These are phyloP conservation scores for Murina feae DNA, from an alignment of 2,113 vertebrate genomes.

Conservation along the genomic window DNA sequence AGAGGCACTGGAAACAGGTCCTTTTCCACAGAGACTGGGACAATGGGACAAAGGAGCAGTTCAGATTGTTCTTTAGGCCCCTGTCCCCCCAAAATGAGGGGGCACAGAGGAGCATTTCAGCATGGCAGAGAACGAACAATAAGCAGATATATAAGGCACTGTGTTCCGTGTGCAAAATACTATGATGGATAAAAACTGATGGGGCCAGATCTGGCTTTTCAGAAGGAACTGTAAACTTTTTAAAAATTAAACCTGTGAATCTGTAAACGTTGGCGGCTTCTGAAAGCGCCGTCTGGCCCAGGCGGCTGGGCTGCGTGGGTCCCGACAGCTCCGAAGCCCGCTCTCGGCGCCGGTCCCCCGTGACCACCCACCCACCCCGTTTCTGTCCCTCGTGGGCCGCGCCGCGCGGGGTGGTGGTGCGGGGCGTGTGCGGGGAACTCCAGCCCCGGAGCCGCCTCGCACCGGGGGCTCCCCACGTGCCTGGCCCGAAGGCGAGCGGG, in stretches of 20 bases:
- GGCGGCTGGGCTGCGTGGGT: no score
- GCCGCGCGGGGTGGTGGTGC: not conserved
- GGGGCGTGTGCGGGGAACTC: not conserved
- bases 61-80: not conserved
- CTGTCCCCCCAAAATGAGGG: not conserved
- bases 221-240: not conserved
- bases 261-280: not conserved
- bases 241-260: not conserved
- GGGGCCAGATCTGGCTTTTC: not conserved
- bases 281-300: not conserved
- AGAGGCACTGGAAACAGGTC: not conserved
- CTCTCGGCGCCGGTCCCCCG: not conserved
- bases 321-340: not conserved
- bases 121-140: not conserved
- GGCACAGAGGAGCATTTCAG: not conserved
- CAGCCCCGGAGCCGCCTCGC: not conserved
- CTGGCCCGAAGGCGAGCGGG: not conserved
- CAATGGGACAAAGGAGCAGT: not conserved
- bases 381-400: not conserved
- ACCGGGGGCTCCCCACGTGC: not conserved
- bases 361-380: not conserved
- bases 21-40: not conserved
- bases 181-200: not conserved
- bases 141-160: no score
- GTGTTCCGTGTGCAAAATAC: not conserved